These are phyloP conservation scores for Epinotia demarniana DNA, from an alignment of 2,888 invertebrate species.

Conservation along the genomic window DNA sequence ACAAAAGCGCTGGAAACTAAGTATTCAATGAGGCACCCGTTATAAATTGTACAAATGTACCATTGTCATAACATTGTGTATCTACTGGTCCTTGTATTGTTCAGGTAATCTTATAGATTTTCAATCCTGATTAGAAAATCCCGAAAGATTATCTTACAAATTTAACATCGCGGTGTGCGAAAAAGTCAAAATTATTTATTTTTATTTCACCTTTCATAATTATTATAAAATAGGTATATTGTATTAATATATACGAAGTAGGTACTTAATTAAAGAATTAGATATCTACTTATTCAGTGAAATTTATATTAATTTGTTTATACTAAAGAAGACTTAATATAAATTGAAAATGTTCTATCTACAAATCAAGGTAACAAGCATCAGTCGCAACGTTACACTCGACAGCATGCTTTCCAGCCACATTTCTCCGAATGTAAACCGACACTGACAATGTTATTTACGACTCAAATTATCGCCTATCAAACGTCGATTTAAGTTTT, in stretches of 20 bases:
- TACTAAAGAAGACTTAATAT: background rate
- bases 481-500: conserved; percentile 36
- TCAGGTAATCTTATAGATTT: background rate
- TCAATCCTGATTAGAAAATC: background rate
- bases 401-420: conserved; percentile 24
- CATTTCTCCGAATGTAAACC: conserved; percentile 25
- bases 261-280: too few species aligned
- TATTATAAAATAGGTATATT: too few species aligned
- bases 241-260: too few species aligned
- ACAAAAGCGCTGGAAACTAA: conserved; percentile 31
- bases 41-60: conserved; percentile 3
- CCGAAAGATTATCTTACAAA: background rate
- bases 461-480: conserved; percentile 28
- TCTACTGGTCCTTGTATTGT: background rate
- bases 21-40: conserved; percentile 10
- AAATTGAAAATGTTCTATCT: background rate
- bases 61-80: conserved; percentile 3
- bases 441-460: conserved; percentile 4
- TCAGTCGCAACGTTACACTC: conserved; percentile 17
- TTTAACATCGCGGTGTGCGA: background rate
- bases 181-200: too few species aligned
- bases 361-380: conserved; percentile 13
- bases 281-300: too few species aligned
- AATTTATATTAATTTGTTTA: background rate
- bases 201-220: too few species aligned